These are phyloP conservation scores for Rhizoglyphus robini DNA, from an alignment of 1,140 invertebrate genomes.

Conservation along the genomic window DNA sequence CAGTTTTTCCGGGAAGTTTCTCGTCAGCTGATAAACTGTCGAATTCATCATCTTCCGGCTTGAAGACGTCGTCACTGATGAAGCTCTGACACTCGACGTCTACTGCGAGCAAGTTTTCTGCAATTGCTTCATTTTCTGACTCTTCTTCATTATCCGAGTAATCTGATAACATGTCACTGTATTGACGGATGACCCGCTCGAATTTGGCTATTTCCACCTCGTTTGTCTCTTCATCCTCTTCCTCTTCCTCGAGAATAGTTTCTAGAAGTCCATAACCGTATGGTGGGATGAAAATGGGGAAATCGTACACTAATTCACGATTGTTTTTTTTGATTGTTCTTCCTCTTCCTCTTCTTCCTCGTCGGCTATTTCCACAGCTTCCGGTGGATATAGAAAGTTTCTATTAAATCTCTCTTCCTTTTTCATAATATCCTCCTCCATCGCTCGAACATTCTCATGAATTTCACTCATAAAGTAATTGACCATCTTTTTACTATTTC, in stretches of 20 bases:
- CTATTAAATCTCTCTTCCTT: too few species aligned
- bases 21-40: background rate
- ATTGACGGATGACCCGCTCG: background rate
- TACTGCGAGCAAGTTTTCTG: background rate
- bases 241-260: conserved; percentile 24
- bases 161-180: background rate
- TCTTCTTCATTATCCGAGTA: background rate
- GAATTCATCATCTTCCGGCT: too few species aligned
- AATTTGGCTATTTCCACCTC: too few species aligned
- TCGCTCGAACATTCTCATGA: background rate
- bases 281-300: conserved; percentile 12
- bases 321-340: too few species aligned
- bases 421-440: background rate
- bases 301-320: conserved; percentile 1
- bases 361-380: too few species aligned
- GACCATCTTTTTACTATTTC: background rate
- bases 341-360: too few species aligned
- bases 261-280: conserved; percentile 20
- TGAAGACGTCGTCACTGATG: background rate
- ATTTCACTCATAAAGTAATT: background rate
- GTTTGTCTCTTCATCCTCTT: conserved; percentile 18
- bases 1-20: background rate
- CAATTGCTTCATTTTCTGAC: background rate
- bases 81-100: background rate
- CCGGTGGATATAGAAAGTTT: too few species aligned